Conservation (phyloP, 2,113 vertebrate genomes). For the Apeltes quadracus region DNA sequence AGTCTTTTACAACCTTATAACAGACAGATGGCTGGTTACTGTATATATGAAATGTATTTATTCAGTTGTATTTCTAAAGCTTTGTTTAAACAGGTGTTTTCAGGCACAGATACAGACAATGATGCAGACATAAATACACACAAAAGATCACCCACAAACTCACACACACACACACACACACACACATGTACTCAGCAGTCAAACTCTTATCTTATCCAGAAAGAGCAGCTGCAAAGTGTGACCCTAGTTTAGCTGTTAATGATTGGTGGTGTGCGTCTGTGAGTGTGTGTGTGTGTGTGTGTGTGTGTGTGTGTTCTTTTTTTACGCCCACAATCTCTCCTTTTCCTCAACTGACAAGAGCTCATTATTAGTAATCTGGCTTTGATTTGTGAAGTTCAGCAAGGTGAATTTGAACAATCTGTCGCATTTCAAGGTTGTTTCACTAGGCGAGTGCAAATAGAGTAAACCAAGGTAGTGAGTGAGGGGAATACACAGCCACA, state of each 20-base stretch:
- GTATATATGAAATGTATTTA: conserved; percentile 81
- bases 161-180: conserved; percentile 32
- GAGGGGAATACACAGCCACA: conserved; percentile 13
- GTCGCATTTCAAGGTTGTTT: conserved; percentile 71
- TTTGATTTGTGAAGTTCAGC: conserved; percentile 82
- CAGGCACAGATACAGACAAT: conserved; percentile 61
- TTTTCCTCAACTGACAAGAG: conserved; percentile 69
- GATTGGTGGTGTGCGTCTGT: conserved; percentile 58
- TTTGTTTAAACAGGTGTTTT: conserved; percentile 83
- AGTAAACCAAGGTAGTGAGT: conserved; percentile 48
- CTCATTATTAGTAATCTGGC: conserved; percentile 76
- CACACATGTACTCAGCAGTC: conserved; percentile 54
- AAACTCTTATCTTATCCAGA: conserved; percentile 82
- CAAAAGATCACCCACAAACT: conserved; percentile 39
- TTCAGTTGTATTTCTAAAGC: conserved; percentile 75
- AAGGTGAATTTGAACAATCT: conserved; percentile 78
- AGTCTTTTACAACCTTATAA: conserved; percentile 62
- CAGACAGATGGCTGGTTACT: conserved; percentile 72
- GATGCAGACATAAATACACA: conserved; percentile 57
- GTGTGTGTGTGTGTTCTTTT: conserved; percentile 19
- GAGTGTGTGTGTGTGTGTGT: conserved; percentile 10
- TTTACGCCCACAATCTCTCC: conserved; percentile 45
- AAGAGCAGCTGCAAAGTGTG: conserved; percentile 79
- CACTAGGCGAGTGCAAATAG: conserved; percentile 59
- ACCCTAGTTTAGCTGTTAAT: conserved; percentile 78